These are phyloP conservation scores for Poeciliopsis gracilis DNA, from an alignment of 2,797 vertebrate genomes.

Conservation along the genomic window DNA sequence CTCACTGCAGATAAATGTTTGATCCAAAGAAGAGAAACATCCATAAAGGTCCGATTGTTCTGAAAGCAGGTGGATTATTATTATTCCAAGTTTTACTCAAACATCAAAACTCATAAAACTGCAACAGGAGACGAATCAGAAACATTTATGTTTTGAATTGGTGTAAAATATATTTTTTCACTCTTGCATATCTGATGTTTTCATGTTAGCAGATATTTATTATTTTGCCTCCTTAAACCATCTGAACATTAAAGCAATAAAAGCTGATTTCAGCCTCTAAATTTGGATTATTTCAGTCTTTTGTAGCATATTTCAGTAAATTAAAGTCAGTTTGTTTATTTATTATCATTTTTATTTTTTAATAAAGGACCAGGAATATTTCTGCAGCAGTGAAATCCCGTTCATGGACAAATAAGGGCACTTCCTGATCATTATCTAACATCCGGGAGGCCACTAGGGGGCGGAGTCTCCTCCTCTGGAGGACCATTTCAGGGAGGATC, in stretches of 20 bases:
- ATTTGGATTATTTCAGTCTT: not conserved
- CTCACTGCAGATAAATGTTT: too few relatives aligned
- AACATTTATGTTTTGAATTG: not conserved
- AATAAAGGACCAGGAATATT: not conserved
- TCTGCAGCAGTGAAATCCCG: not conserved
- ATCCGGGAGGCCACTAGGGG: conserved; percentile 23
- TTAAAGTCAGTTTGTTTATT: too few relatives aligned
- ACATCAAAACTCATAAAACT: not conserved
- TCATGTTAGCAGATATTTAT: not conserved
- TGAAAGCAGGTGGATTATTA: not conserved
- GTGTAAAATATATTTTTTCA: not conserved
- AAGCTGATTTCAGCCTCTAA: not conserved
- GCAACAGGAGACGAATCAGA: not conserved
- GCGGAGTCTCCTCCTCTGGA: conserved; percentile 21
- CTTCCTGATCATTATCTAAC: conserved; percentile 55
- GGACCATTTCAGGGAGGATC: conserved; percentile 32
- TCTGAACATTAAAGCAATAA: not conserved
- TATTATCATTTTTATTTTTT: not conserved
- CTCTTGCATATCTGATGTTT: not conserved
- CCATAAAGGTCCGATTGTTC: not conserved
- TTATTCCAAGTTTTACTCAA: not conserved
- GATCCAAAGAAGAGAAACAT: too few relatives aligned
- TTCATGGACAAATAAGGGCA: conserved; percentile 29
- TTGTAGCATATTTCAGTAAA: too few relatives aligned
- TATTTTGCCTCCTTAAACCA: not conserved